These are phyloP conservation scores for Pseudococcus viburni DNA, from an alignment of 2,888 invertebrate genomes.

Conservation along the genomic window DNA sequence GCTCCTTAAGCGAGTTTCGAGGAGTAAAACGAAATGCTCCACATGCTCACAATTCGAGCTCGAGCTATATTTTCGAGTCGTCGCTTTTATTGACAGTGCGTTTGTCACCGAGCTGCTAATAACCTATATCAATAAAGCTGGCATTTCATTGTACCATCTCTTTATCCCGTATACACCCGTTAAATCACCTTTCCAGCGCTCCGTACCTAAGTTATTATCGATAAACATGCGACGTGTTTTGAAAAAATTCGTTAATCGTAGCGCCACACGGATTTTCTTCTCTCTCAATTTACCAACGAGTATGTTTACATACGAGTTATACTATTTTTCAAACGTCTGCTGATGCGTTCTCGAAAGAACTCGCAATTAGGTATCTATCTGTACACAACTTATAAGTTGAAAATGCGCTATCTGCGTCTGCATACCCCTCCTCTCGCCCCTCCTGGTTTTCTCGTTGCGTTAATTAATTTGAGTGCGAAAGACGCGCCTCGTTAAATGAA, in stretches of 20 bases:
- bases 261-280: background rate
- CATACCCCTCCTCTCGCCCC: background rate
- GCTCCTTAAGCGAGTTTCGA: constrained; percentile 33
- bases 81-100: constrained; percentile 41
- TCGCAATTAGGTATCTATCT: too few species aligned
- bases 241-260: constrained; percentile 6
- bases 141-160: constrained; percentile 46
- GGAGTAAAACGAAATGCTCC: constrained; percentile 42
- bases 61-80: constrained; percentile 22
- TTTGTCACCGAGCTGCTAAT: constrained; percentile 40
- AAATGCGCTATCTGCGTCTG: too few species aligned
- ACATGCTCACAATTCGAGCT: constrained; percentile 48
- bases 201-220: background rate
- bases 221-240: constrained; percentile 15
- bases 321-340: background rate
- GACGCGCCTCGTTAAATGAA: constrained; percentile 7
- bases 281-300: background rate
- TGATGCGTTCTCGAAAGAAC: background rate
- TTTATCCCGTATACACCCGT: constrained; percentile 2
- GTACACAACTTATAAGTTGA: too few species aligned
- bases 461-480: background rate
- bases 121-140: constrained; percentile 51
- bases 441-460: background rate
- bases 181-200: constrained; percentile 13
- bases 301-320: background rate